Percentiles rank a stretch among this genome's conserved stretches.
phyloP scores from a whole-genome alignment of 1,140 invertebrate species.

The Brevipalpus yothersi region DNA sequence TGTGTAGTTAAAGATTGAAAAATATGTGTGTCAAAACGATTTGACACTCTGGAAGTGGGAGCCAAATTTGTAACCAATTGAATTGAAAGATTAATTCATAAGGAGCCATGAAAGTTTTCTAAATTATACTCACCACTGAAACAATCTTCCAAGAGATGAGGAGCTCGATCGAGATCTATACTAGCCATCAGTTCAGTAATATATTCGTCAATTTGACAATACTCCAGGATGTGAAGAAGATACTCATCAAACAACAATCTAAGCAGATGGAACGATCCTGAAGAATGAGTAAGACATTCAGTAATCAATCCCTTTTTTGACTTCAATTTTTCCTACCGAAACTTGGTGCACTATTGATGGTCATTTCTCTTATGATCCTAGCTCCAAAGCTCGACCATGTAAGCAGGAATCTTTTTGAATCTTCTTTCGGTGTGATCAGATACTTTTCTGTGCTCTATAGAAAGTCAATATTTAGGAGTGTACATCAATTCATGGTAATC shows the following conservation, averaged over 20 bases:
- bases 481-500: background rate
- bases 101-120: background rate
- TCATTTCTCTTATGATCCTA: constrained; percentile 26
- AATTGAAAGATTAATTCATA: no score
- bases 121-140: background rate
- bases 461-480: background rate
- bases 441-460: background rate
- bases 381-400: constrained; percentile 27
- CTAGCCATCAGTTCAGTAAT: constrained; percentile 21
- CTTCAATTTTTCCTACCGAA: constrained; percentile 20
- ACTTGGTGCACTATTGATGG: constrained; percentile 25
- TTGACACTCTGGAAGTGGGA: no score
- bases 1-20: no score
- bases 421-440: background rate
- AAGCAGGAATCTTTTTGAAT: constrained; percentile 20
- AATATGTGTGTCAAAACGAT: no score
- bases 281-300: constrained; percentile 1
- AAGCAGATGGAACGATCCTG: constrained; percentile 28
- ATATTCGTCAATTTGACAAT: constrained; percentile 21
- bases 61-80: no score
- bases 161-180: constrained; percentile 17
- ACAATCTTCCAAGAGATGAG: constrained; percentile 6
- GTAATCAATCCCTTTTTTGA: background rate
- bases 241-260: constrained; percentile 30
- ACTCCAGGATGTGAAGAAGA: constrained; percentile 25